Conservation (phyloP, 2,113 vertebrate species). For the Brienomyrus brachyistius region DNA sequence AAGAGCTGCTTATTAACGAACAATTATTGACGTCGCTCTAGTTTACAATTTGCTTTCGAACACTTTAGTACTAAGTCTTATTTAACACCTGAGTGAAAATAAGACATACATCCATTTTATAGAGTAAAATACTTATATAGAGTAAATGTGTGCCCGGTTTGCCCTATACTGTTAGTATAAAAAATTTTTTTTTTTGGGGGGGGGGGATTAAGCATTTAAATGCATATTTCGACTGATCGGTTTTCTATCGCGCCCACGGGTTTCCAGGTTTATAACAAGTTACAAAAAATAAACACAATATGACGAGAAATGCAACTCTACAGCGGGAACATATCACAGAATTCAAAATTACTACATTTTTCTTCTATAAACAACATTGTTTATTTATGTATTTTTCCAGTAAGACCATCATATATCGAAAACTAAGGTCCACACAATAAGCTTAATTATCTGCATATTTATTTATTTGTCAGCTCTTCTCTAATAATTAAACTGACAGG, state of each 20-base stretch:
- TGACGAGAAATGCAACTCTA: not conserved
- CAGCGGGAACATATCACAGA: not conserved
- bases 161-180: not conserved
- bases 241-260: not conserved
- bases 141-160: not conserved
- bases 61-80: not conserved
- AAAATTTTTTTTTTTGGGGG: not conserved
- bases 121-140: not conserved
- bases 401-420: not conserved
- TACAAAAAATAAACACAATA: not conserved
- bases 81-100: not conserved
- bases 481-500: not conserved
- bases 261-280: not conserved
- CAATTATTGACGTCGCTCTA: not conserved
- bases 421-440: not conserved
- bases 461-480: not conserved
- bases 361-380: not conserved
- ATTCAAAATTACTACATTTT: not conserved
- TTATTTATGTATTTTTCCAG: not conserved
- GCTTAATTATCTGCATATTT: not conserved
- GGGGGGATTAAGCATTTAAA: not conserved
- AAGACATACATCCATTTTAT: not conserved
- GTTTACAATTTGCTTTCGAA: not conserved
- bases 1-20: not conserved
- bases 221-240: not conserved